Conservation (phyloP, 53 echinoderm and acorn worm species). For the Actinopyga echinites region DNA sequence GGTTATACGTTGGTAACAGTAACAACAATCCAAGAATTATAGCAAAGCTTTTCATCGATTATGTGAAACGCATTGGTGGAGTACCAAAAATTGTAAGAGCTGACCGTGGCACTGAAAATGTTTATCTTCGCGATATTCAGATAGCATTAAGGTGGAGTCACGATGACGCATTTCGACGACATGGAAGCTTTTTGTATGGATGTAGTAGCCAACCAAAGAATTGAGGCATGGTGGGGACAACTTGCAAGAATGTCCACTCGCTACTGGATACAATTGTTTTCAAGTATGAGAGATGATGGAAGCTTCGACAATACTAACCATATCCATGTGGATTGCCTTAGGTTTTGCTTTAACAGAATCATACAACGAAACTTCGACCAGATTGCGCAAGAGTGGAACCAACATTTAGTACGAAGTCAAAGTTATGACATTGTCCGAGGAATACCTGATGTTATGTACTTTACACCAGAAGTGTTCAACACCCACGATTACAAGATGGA, state of each 20-base stretch:
- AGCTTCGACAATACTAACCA: background rate
- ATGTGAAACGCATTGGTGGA: background rate
- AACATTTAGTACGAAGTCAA: conserved; percentile 15
- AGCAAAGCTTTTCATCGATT: background rate
- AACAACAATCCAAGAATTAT: background rate
- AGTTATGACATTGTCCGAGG: background rate
- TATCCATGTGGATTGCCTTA: conserved; percentile 3
- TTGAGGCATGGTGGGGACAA: conserved; percentile 4
- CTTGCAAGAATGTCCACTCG: background rate
- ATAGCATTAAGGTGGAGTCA: conserved; percentile 8
- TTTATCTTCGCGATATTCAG: background rate
- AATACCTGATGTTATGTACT: conserved; percentile 21
- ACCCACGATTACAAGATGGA: conserved; percentile 3
- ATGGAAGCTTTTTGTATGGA: conserved; percentile 1
- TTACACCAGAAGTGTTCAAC: conserved; percentile 7
- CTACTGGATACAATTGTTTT: background rate
- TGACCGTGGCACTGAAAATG: conserved; percentile 14
- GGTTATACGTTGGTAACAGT: background rate
- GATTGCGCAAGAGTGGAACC: conserved; percentile 9
- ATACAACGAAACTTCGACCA: conserved; percentile 19
- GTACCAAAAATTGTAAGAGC: conserved; percentile 1
- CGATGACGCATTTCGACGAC: background rate
- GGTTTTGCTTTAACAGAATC: conserved; percentile 2
- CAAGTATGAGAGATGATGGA: background rate
- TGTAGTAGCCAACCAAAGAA: background rate